Conservation (phyloP, 30 jellyfish, hydroid and myxozoan genomes). For the Cassiopea andromeda region DNA sequence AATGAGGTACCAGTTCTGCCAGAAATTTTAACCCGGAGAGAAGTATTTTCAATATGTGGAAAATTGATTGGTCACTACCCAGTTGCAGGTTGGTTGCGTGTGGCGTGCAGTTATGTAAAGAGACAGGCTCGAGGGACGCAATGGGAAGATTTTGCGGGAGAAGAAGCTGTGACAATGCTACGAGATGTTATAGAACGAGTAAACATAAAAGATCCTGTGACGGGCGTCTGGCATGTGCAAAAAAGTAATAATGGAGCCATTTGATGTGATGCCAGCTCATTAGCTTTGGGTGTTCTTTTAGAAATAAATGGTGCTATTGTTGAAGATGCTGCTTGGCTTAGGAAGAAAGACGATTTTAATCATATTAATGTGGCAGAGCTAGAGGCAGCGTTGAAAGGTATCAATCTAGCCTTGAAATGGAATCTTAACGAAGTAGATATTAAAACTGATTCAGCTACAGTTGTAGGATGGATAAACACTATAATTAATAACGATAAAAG, state of each 20-base stretch:
- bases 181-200: constrained; percentile 17
- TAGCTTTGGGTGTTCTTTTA: constrained; percentile 35
- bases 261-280: constrained; percentile 59
- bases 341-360: constrained; percentile 16
- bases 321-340: constrained; percentile 67
- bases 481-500: not conserved
- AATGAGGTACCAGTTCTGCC: constrained; percentile 11
- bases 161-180: not conserved
- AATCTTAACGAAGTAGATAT: constrained; percentile 5
- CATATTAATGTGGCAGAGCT: constrained; percentile 54
- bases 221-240: constrained; percentile 43
- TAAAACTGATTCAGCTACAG: constrained; percentile 40
- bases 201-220: constrained; percentile 26
- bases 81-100: constrained; percentile 58
- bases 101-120: constrained; percentile 30
- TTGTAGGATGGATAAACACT: constrained; percentile 23
- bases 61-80: constrained; percentile 43
- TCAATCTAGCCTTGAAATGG: constrained; percentile 41
- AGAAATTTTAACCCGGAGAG: constrained; percentile 11
- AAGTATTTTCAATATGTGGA: constrained; percentile 47
- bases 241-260: not conserved
- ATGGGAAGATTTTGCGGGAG: constrained; percentile 27
- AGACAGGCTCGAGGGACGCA: constrained; percentile 13
- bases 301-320: constrained; percentile 38
- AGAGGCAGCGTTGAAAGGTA: constrained; percentile 43